phyloP scores from a whole-genome alignment of 2,888 invertebrate species.

The Platycheirus albimanus region DNA sequence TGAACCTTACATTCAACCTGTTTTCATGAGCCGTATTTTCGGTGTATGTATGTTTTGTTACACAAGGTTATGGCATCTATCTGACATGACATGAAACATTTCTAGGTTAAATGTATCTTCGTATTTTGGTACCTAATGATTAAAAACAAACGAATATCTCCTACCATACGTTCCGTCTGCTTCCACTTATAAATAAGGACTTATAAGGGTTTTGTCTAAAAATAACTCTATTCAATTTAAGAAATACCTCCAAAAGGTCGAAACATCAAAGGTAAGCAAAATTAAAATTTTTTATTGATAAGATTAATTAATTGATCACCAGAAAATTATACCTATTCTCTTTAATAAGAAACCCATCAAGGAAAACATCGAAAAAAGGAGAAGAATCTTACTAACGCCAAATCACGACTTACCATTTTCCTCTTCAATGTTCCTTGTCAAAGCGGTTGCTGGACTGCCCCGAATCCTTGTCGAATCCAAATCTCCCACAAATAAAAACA shows the following conservation, averaged over 20 bases:
- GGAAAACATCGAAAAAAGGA: not conserved
- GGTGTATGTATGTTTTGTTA: slow-evolving; percentile 12
- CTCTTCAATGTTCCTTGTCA: slow-evolving; percentile 82
- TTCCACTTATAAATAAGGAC: too few species aligned
- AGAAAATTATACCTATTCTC: not conserved
- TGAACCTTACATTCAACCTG: slow-evolving; percentile 23
- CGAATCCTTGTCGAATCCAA: slow-evolving; percentile 78
- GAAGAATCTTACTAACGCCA: not conserved
- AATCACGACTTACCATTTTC: slow-evolving; percentile 82
- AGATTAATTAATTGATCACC: not conserved
- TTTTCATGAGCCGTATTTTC: slow-evolving; percentile 40
- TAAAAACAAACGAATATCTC: too few species aligned
- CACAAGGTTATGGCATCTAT: too few species aligned
- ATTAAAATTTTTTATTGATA: not conserved
- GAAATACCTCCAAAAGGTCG: too few species aligned
- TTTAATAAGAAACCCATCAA: not conserved
- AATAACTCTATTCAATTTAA: too few species aligned
- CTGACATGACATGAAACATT: too few species aligned
- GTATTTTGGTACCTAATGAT: too few species aligned
- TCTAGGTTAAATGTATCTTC: too few species aligned
- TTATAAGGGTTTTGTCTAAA: too few species aligned
- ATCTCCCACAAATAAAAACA: slow-evolving; percentile 69
- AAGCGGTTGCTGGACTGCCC: slow-evolving; percentile 78
- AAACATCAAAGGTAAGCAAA: too few species aligned
- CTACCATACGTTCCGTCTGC: too few species aligned